A percentile compares a stretch with the other conserved stretches of the same genome.
phyloP scores from a whole-genome alignment of 2,888 invertebrate species.

The Halictus ligatus region DNA sequence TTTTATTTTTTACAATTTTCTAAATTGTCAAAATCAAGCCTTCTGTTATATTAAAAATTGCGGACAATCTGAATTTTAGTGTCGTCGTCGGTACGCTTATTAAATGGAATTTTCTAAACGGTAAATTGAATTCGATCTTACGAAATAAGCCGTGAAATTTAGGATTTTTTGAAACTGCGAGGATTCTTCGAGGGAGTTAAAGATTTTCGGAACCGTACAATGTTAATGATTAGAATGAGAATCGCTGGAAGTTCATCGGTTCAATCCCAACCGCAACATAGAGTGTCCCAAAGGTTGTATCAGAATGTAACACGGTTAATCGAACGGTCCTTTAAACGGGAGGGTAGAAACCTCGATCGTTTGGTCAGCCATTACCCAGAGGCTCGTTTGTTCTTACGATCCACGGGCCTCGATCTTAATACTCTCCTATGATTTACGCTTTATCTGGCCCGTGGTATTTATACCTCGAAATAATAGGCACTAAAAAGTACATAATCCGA shows the following conservation, averaged over 20 bases:
- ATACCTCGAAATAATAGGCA: background rate
- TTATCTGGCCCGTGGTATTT: background rate
- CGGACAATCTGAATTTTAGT: no score
- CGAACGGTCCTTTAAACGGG: constrained; percentile 76
- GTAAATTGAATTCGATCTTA: no score
- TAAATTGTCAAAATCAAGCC: no score
- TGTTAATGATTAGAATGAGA: constrained; percentile 59
- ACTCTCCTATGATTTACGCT: constrained; percentile 28
- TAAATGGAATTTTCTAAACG: no score
- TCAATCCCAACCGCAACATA: constrained; percentile 53
- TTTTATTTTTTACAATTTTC: no score
- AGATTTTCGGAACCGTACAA: background rate
- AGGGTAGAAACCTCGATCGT: constrained; percentile 74
- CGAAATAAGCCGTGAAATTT: no score
- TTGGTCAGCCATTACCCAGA: constrained; percentile 77
- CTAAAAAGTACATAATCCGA: background rate
- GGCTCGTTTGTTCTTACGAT: constrained; percentile 72
- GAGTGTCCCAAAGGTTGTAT: constrained; percentile 74
- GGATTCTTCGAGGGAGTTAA: background rate
- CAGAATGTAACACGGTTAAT: constrained; percentile 76
- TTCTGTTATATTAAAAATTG: no score
- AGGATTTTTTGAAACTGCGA: background rate
- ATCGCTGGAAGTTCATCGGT: constrained; percentile 65
- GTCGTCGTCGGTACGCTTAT: no score
- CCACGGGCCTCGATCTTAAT: constrained; percentile 48